These are phyloP conservation scores for Spialia ferax DNA, from an alignment of 2,888 invertebrate species.

Conservation along the genomic window DNA sequence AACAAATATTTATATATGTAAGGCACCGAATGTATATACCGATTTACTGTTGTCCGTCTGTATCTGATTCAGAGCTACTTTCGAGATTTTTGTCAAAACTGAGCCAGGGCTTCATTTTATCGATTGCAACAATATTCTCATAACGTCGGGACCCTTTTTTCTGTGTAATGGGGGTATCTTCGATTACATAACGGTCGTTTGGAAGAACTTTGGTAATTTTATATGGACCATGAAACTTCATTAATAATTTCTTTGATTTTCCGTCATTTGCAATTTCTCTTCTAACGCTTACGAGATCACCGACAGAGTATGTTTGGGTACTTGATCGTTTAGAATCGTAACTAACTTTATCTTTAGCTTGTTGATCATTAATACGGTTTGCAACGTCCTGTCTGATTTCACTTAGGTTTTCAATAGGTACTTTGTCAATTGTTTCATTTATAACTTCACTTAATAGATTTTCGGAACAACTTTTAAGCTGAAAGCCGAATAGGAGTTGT, in stretches of 20 bases:
- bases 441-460: too few species aligned
- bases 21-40: neutral
- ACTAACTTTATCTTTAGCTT: neutral
- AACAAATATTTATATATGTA: neutral
- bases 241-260: neutral
- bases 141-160: neutral
- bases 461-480: too few species aligned
- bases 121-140: neutral
- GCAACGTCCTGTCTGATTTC: too few species aligned
- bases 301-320: neutral
- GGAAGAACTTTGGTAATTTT: neutral
- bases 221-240: neutral
- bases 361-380: neutral
- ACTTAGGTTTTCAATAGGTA: too few species aligned
- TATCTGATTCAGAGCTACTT: neutral
- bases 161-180: neutral
- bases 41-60: neutral
- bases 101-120: neutral
- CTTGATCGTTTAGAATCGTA: neutral
- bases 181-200: neutral
- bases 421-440: too few species aligned
- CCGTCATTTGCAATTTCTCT: neutral
- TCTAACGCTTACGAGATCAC: neutral
- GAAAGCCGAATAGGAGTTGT: too few species aligned
- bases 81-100: neutral